Evolutionary conservation across 2,113 vertebrate species (phyloP).

Genomic region (Oryctolagus cuniculus): mOryCun1.1 NC_091453.1:130145501-130146000

Average conservation of each 20-base stretch:
- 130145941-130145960: too few relatives aligned
- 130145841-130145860: too few relatives aligned
- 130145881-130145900: too few relatives aligned
- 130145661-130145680: background rate
- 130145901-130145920: too few relatives aligned
- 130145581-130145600: constrained; percentile 20
- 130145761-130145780: background rate
- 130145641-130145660: background rate
- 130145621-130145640: background rate
- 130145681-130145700: background rate
- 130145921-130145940: too few relatives aligned
- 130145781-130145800: background rate
- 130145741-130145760: background rate
- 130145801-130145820: background rate
- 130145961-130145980: too few relatives aligned
- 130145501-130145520: constrained; percentile 68
- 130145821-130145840: background rate
- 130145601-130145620: background rate
- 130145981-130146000: too few relatives aligned
- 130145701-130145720: background rate
- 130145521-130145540: constrained; percentile 12
- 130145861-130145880: too few relatives aligned
- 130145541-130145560: background rate
- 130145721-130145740: background rate
- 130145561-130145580: background rate